Evolutionary conservation across 2,113 vertebrate genomes (phyloP), one percentile per base, ranked within the genome.

Genomic region (Polyodon spathula): DNA sequence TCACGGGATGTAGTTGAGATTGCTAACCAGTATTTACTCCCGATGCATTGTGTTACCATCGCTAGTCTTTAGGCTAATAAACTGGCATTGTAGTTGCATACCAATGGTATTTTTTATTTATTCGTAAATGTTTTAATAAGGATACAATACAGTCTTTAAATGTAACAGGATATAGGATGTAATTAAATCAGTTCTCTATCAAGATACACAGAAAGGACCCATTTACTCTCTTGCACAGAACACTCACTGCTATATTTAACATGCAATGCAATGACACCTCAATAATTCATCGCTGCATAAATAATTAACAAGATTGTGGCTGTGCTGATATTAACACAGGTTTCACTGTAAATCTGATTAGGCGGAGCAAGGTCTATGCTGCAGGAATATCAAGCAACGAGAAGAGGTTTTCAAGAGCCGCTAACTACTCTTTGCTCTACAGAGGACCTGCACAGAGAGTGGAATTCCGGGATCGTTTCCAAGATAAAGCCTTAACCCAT

Each of bases 261-360:
- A 50, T 2, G 8, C 7, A 60, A 44, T 11, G 8, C 43, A 1
- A 17, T 8, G 12, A 54, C 37, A 37, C 8, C 53, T 60, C 16
- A 60, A 60, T 60, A 37, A 60, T 60, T 60, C 17, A 60, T 37
- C 7, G 12, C n/a, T 5, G 17, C 44, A 37, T 37, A 5, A n/a
- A 27, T 60, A 48, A 37, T 60, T n/a, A 37, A 60, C 17, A 9
- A 9, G 10, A 44, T 60, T 8, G 16, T 48, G 41, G 43, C 17
- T 11, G 16, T n/a, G 8, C 8, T 12, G 37, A 50, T 60, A 46
- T 12, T 5, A 10, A 12, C 6, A 37, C 42, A 37, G 37, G 4
- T 37, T 27, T 16, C 6, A 7, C 57, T 60, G 58, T 16, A 48
- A 5, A 5, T 60, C n/a, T 60, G 58, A 60, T 50, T 60, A 50